Conservation (phyloP, 2,797 vertebrate species). For the Ambastaia sidthimunki region DNA sequence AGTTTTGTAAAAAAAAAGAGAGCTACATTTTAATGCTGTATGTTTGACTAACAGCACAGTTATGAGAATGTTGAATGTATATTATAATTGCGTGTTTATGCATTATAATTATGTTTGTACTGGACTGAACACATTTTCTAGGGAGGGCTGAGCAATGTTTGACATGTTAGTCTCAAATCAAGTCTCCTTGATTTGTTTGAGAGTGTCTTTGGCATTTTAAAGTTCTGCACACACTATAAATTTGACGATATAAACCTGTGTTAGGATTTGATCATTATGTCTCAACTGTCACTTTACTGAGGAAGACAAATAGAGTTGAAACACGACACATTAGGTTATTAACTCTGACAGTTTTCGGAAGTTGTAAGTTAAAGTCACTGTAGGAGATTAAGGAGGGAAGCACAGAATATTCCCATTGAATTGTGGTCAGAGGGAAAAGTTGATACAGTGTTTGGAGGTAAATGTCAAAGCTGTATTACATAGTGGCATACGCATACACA, state of each 20-base stretch:
- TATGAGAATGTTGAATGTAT: constrained; percentile 67
- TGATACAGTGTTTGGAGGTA: constrained; percentile 40
- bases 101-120: constrained; percentile 55
- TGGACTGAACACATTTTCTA: constrained; percentile 24
- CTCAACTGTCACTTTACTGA: not conserved
- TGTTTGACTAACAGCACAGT: constrained; percentile 65
- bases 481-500: constrained; percentile 11
- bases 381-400: not conserved
- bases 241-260: constrained; percentile 20
- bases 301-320: not conserved
- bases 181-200: constrained; percentile 21
- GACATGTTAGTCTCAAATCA: constrained; percentile 28
- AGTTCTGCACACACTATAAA: constrained; percentile 8
- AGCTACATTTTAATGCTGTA: constrained; percentile 57
- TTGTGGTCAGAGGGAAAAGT: constrained; percentile 20
- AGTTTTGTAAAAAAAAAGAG: constrained; percentile 9
- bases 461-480: constrained; percentile 55
- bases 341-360: too few species aligned
- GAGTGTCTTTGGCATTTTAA: constrained; percentile 20
- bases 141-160: constrained; percentile 4
- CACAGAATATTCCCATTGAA: constrained; percentile 7
- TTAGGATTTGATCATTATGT: constrained; percentile 2
- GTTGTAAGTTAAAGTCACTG: not conserved
- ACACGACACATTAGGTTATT: not conserved
- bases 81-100: constrained; percentile 57